Conservation (phyloP, 2,113 vertebrate species). For the Anolis sagrei region DNA sequence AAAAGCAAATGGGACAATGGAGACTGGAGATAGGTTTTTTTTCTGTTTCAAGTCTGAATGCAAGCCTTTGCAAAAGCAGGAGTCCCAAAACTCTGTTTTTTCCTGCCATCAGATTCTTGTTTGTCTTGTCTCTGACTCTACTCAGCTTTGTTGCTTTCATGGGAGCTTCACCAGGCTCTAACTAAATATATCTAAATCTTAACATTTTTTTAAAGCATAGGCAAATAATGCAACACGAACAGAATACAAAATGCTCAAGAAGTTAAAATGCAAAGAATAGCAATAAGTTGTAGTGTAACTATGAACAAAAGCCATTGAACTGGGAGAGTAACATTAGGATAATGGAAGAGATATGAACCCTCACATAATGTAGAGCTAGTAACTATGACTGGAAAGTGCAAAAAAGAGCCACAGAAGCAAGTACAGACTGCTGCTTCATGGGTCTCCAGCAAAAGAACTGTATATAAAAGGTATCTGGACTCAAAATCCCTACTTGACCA, state of each 20-base stretch:
- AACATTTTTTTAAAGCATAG: neutral
- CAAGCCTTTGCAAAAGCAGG: neutral
- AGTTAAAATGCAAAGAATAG: neutral
- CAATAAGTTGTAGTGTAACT: neutral
- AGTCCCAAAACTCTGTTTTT: neutral
- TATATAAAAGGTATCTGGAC: neutral
- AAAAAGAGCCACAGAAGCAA: neutral
- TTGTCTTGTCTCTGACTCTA: neutral
- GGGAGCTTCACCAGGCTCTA: neutral
- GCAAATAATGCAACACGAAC: neutral
- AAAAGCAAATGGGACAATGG: neutral
- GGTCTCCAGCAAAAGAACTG: neutral
- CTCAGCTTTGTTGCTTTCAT: neutral
- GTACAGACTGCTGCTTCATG: neutral
- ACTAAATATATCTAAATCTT: neutral
- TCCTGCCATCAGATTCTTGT: neutral
- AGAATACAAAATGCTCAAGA: neutral
- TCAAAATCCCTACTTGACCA: too few relatives aligned
- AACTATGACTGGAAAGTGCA: slow-evolving; percentile 12
- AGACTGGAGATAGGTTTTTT: neutral
- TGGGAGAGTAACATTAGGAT: neutral
- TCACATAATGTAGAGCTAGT: neutral
- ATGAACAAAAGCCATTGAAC: neutral
- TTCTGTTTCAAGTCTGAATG: neutral
- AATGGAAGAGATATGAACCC: neutral